phyloP scores from a whole-genome alignment of 2,113 vertebrate species.

The Eurystomus gularis region DNA sequence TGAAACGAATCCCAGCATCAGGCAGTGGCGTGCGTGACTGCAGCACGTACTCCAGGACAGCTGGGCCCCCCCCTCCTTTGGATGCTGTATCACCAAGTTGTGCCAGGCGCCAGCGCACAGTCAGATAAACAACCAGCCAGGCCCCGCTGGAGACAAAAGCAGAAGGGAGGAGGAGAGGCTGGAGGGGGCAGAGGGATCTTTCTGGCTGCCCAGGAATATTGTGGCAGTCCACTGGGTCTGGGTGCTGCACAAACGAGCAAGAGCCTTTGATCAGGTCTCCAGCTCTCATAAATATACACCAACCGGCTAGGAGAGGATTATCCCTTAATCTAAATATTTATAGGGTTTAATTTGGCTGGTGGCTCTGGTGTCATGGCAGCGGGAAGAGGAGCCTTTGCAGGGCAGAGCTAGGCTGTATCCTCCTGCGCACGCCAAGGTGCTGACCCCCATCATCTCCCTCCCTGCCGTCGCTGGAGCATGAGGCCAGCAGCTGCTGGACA shows the following conservation, averaged over 20 bases:
- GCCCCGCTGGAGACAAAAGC: background rate
- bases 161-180: background rate
- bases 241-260: background rate
- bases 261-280: background rate
- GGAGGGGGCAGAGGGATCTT: background rate
- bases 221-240: background rate
- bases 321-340: constrained; percentile 9
- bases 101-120: background rate
- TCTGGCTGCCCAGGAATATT: background rate
- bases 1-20: fast-evolving
- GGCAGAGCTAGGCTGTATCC: background rate
- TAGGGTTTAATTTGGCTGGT: background rate
- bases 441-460: background rate
- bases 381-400: background rate
- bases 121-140: background rate
- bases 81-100: background rate
- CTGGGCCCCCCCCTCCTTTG: background rate
- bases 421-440: fast-evolving
- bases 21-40: background rate
- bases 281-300: background rate
- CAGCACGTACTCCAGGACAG: background rate
- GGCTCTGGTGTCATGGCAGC: background rate
- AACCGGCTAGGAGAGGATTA: background rate
- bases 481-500: background rate
- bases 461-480: fast-evolving